A percentile compares a stretch with the other conserved stretches of the same genome.
Conservation (phyloP, 2,797 vertebrate genomes). For the Danio albolineatus region DNA sequence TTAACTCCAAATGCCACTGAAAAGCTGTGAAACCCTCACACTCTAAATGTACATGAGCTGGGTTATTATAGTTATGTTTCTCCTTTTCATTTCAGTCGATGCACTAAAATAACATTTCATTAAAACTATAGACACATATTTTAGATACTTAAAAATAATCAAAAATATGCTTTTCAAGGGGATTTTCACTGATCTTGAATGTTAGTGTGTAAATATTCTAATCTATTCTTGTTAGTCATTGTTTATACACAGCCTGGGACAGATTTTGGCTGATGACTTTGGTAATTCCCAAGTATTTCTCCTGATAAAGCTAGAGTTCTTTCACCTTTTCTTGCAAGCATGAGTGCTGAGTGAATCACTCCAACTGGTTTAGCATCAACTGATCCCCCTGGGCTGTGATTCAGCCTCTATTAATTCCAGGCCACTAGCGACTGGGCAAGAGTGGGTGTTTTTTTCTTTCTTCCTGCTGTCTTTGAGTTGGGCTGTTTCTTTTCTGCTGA, state of each 20-base stretch:
- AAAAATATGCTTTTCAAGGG: not conserved
- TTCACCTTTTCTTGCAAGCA: constrained; percentile 22
- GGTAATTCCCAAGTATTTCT: not conserved
- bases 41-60: not conserved
- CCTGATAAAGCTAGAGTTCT: constrained; percentile 4
- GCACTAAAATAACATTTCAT: too few species aligned
- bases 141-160: too few species aligned
- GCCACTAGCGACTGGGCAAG: constrained; percentile 53
- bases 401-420: constrained; percentile 59
- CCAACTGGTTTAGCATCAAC: constrained; percentile 45
- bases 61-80: too few species aligned
- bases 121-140: too few species aligned
- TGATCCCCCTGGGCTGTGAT: constrained; percentile 28
- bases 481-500: constrained; percentile 25
- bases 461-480: constrained; percentile 28
- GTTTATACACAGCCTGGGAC: not conserved
- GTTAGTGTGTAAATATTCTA: not conserved
- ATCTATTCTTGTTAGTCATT: not conserved
- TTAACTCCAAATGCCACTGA: constrained; percentile 66
- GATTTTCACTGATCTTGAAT: not conserved
- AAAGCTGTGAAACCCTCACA: constrained; percentile 38
- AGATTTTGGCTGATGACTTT: not conserved
- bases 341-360: constrained; percentile 40
- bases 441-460: constrained; percentile 30
- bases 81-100: too few species aligned